Percentiles rank a stretch among this genome's conserved stretches.
These are phyloP conservation scores for Typhlichthys eigenmanni DNA, from an alignment of 2,797 vertebrate genomes.

Conservation along the genomic window DNA sequence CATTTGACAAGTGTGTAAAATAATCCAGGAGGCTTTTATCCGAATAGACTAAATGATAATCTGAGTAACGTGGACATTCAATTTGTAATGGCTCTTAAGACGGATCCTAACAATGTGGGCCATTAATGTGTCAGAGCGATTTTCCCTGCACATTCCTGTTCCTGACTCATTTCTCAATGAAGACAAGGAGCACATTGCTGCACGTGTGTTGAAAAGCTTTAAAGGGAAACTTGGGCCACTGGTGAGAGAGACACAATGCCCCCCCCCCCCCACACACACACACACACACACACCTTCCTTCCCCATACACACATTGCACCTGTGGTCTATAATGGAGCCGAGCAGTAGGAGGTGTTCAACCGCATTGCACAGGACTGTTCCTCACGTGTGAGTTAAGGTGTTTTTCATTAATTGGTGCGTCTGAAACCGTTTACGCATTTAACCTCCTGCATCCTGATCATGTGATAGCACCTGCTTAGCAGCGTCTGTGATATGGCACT, in stretches of 20 bases:
- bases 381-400: slow-evolving; percentile 30
- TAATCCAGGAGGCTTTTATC: no score
- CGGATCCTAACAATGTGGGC: slow-evolving; percentile 54
- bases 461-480: slow-evolving; percentile 28
- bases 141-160: slow-evolving; percentile 41
- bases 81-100: slow-evolving; percentile 24
- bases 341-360: slow-evolving; percentile 33
- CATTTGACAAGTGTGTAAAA: no score
- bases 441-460: slow-evolving; percentile 33
- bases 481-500: slow-evolving; percentile 3
- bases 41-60: no score
- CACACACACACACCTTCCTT: no score
- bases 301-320: neutral
- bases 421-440: slow-evolving; percentile 50
- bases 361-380: slow-evolving; percentile 27
- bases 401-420: slow-evolving; percentile 35
- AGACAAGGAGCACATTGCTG: slow-evolving; percentile 23
- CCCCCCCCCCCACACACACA: neutral
- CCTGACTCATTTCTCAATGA: slow-evolving; percentile 41
- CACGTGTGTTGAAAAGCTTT: slow-evolving; percentile 26
- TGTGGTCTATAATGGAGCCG: neutral
- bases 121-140: slow-evolving; percentile 49
- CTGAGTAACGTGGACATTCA: slow-evolving; percentile 22
- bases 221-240: slow-evolving; percentile 32
- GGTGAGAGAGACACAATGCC: slow-evolving; percentile 17